phyloP scores from a whole-genome alignment of 2,888 invertebrate genomes.

The Ochlodes sylvanus region DNA sequence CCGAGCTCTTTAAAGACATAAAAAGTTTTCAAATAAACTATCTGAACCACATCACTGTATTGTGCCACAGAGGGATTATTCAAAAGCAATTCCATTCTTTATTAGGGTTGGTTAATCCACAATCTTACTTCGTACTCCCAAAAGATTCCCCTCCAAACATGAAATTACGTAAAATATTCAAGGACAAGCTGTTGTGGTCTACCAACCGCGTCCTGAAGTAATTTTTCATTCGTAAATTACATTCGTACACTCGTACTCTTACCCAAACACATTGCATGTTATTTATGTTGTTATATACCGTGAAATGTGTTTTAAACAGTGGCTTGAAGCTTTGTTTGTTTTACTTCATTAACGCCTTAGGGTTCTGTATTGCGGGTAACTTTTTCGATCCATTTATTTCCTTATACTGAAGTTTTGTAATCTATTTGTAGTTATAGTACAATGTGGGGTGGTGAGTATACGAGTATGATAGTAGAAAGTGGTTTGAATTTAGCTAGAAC shows the following conservation, averaged over 20 bases:
- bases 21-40: too few relatives aligned
- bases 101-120: not conserved
- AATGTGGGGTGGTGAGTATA: too few relatives aligned
- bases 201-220: slow-evolving; percentile 47
- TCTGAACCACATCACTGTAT: too few relatives aligned
- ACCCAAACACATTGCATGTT: slow-evolving; percentile 54
- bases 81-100: not conserved
- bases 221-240: slow-evolving; percentile 72
- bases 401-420: too few relatives aligned
- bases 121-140: slow-evolving; percentile 4
- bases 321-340: slow-evolving; percentile 42
- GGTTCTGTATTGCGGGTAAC: too few relatives aligned
- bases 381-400: too few relatives aligned
- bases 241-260: slow-evolving; percentile 62
- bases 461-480: too few relatives aligned
- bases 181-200: slow-evolving; percentile 21
- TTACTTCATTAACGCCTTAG: not conserved
- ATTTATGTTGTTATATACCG: slow-evolving; percentile 59
- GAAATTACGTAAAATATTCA: slow-evolving; percentile 25
- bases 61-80: not conserved
- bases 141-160: not conserved
- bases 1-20: too few relatives aligned
- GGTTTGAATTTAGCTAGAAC: too few relatives aligned
- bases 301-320: slow-evolving; percentile 57
- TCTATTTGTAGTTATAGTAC: too few relatives aligned